Base-by-base conservation (phyloP, 2,113 vertebrate species). In the Sardina pilchardus region DNA sequence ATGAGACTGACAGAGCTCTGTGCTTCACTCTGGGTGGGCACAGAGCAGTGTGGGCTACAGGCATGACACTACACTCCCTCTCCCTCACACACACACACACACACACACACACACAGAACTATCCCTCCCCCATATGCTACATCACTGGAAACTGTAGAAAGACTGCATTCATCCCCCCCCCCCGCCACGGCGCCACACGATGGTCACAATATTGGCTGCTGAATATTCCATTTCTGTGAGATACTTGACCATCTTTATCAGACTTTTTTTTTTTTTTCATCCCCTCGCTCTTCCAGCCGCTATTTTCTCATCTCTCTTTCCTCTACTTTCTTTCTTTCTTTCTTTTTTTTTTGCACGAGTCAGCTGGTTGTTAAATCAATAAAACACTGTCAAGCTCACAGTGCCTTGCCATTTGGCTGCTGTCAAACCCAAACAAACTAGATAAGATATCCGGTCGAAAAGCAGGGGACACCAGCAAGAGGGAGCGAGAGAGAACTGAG, bases 381-480 rank as follows among this genome's bases (percentile, higher is more conserved):
- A 96, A 95, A 95, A 96, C 95, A 96, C 96, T 96, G 96, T 97
- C 97, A 97, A 96, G 95, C 95, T 95, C 92, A 92, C 94, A 94
- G 95, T 90, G 95, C 96, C 95, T 94, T 94, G 94, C 96, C 97
- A 97, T 97, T 97, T 96, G 97, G 97, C 96, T 95, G 96, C 96
- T 97, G 97, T 97, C 97, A 99, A 96, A 97, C 96, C 97, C 96
- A 97, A 97, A 97, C 96, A 97, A 98, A 97, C 97, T 96, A 95
- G 96, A 97, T 95, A 94, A 94, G 93, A 78, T 78, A 78, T 78
- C 71, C 71, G 88, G 43, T 21, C 42, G 71, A 78, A 78, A 78
- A 78, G 71, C 71, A 30, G 71, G 71, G 71, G 71, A 78, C 71
- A 78, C 71, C 71, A 78, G 26, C 4, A 12, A 36, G 71, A 78